Percentiles rank a stretch among this genome's conserved stretches.
These are phyloP conservation scores for Vireo altiloquus DNA, from an alignment of 2,113 vertebrate species.

Conservation along the genomic window DNA sequence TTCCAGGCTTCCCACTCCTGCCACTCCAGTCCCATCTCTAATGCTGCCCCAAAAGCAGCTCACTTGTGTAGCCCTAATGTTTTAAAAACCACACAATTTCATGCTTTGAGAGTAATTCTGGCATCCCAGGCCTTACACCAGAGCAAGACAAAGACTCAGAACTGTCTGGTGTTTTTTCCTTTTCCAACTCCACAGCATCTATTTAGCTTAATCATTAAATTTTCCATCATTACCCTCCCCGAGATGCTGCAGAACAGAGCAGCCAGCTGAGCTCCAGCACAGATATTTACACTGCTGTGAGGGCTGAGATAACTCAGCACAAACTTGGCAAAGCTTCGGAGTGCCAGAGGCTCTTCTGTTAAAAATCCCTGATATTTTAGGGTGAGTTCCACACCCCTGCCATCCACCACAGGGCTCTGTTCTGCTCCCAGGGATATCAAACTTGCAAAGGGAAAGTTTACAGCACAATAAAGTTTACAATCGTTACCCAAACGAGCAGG, in stretches of 20 bases:
- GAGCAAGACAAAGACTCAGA: background rate
- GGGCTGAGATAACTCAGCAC: background rate
- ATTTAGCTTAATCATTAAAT: background rate
- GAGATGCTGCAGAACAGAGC: background rate
- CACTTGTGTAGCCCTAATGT: background rate
- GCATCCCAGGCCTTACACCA: background rate
- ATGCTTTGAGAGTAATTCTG: background rate
- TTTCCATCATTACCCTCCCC: background rate
- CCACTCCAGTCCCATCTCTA: background rate
- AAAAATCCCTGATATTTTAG: background rate
- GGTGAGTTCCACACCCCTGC: background rate
- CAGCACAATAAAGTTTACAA: background rate
- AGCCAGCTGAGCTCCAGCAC: background rate
- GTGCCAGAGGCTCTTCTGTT: background rate
- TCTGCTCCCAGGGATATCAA: background rate
- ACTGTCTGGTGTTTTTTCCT: accelerated
- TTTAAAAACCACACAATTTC: background rate
- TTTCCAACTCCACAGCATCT: background rate
- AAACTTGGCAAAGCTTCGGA: background rate
- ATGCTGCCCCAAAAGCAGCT: background rate
- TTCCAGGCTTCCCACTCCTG: background rate
- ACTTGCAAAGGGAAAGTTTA: background rate
- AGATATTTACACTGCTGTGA: background rate
- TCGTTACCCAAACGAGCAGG: background rate
- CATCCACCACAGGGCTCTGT: background rate